Base-by-base conservation (phyloP, 2,113 vertebrate species). In the Varanus salvator region DNA sequence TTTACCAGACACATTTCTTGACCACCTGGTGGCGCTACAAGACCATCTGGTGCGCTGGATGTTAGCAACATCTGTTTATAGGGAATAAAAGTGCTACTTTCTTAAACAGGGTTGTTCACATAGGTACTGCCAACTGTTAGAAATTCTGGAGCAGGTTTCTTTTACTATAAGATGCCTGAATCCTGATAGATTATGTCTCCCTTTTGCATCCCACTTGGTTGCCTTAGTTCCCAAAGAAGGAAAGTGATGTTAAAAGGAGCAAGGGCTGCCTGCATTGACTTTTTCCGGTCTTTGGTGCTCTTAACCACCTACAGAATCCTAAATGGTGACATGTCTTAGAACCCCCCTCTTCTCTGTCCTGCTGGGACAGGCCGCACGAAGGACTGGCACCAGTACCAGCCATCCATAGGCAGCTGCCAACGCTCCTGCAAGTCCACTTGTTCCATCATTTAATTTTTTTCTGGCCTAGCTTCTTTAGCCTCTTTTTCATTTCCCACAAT, bases 11-110 rank as follows among this genome's bases (percentile, higher is more conserved):
- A 64, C n/a, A n/a, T 48, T 29, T 50, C 29, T 6, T 74, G 38
- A 74, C 80, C 80, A 64, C 69, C 48, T 6, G 80, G 72, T 89
- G 80, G 87, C 71, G 52, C 80, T 52, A 64, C 83, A 89, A 74
- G 64, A 54, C 52, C 52, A 31, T 11, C 50, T 6, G 8, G 19
- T 3, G 4, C 9, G n/a, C 48, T 50, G 60, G 19, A 14, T 52
- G 31, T 29, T 8, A 14, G 38, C 12, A 69, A 21, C 76, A 4
- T 44, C 71, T 52, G 76, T 66, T 14, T 17, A 54, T 68, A 38
- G 23, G 9, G 21, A 75, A 76, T 19, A 64, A 76, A 1, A 44
- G 21, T 54, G 44, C 48, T 9, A 31, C 72, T 27, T 52, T 72
- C 31, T 64, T 52, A 72, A 19, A 52, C 27, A 19, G 19, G 4